phyloP scores from a whole-genome alignment of 1,140 invertebrate species.

The Hycleus phaleratus region DNA sequence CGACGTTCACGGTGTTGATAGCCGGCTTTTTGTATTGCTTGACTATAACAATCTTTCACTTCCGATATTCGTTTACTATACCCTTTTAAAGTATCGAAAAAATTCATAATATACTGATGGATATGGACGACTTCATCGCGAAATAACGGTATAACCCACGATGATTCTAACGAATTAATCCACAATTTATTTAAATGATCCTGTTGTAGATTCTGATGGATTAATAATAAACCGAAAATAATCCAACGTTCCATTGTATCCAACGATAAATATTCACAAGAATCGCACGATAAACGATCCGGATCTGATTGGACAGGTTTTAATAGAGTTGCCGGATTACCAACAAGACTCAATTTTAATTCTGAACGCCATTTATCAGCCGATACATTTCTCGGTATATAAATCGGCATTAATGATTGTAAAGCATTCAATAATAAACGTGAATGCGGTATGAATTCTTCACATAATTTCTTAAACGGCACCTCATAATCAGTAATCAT shows the following conservation, averaged over 20 bases:
- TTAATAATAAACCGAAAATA: constrained; percentile 87
- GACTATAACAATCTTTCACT: constrained; percentile 89
- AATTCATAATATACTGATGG: constrained; percentile 86
- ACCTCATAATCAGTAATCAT: constrained; percentile 97
- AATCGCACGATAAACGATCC: constrained; percentile 51
- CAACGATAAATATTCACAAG: constrained; percentile 93
- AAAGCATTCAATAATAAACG: constrained; percentile 80
- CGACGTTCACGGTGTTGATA: constrained; percentile 88
- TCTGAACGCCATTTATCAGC: constrained; percentile 91
- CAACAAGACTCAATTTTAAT: constrained; percentile 89
- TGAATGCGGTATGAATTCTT: constrained; percentile 94
- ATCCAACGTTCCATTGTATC: constrained; percentile 96
- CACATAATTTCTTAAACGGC: constrained; percentile 90
- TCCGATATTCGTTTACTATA: constrained; percentile 87
- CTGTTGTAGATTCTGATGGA: constrained; percentile 75
- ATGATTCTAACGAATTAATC: constrained; percentile 82
- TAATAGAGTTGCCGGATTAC: constrained; percentile 82
- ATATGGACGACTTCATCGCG: constrained; percentile 96
- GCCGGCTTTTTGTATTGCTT: constrained; percentile 82
- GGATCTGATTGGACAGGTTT: constrained; percentile 93
- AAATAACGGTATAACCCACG: constrained; percentile 91
- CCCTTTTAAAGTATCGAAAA: constrained; percentile 94
- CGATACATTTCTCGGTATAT: constrained; percentile 80
- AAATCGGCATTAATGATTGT: constrained; percentile 79
- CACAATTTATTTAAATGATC: constrained; percentile 83